Conservation (phyloP, 2,797 vertebrate species). For the Hemitrygon akajei region DNA sequence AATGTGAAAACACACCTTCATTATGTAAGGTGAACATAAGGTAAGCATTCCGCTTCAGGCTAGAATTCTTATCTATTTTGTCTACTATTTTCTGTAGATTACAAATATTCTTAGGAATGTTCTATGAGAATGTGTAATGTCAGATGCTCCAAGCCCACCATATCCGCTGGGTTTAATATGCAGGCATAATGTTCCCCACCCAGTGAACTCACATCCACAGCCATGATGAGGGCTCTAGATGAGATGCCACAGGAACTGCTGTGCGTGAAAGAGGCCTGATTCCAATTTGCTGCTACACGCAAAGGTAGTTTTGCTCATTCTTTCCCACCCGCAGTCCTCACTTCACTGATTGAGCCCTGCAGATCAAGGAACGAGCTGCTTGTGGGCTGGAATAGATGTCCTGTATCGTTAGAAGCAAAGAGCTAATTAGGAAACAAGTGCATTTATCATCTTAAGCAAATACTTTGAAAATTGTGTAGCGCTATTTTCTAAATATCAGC, state of each 20-base stretch:
- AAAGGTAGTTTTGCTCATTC: background rate
- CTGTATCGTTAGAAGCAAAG: background rate
- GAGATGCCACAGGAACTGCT: background rate
- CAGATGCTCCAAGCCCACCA: background rate
- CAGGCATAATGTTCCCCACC: background rate
- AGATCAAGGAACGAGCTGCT: background rate
- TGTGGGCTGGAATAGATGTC: background rate
- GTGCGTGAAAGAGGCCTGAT: background rate
- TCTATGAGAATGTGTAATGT: background rate
- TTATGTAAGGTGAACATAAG: background rate
- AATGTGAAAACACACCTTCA: background rate
- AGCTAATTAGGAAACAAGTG: background rate
- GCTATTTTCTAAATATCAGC: background rate
- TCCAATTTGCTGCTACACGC: background rate
- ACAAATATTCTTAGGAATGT: conserved; percentile 29
- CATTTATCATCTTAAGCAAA: background rate
- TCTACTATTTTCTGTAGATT: background rate
- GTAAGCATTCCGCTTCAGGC: conserved; percentile 12
- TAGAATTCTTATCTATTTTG: background rate
- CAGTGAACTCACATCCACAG: background rate
- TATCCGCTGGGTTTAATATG: background rate
- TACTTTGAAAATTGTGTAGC: background rate
- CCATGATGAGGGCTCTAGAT: background rate
- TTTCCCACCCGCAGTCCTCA: background rate
- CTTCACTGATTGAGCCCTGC: background rate